A percentile compares a stretch with the other conserved stretches of the same genome.
These are phyloP conservation scores for Rhopalosiphum padi DNA, from an alignment of 1,140 invertebrate species.

Conservation along the genomic window DNA sequence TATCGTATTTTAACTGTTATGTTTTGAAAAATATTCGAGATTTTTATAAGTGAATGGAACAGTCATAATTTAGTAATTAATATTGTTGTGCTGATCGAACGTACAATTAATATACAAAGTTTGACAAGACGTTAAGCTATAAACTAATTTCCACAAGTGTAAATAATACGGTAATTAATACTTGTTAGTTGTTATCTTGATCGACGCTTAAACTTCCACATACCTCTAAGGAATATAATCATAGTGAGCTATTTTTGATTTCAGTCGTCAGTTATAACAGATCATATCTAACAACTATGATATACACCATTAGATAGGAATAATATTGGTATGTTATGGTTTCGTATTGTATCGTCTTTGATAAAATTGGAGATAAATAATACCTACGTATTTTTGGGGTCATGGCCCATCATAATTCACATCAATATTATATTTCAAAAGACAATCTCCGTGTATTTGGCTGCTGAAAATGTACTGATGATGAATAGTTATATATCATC, in stretches of 20 bases:
- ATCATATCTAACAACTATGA: background rate
- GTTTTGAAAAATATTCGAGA: background rate
- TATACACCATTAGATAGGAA: background rate
- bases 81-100: background rate
- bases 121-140: background rate
- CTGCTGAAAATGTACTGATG: background rate
- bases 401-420: background rate
- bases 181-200: background rate
- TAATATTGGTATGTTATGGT: background rate
- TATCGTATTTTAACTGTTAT: background rate
- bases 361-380: background rate
- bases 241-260: background rate
- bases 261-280: background rate
- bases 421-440: background rate
- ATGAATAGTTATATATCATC: background rate
- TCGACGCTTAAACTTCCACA: background rate
- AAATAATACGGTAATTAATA: conserved; percentile 8
- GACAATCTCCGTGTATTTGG: background rate
- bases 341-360: background rate
- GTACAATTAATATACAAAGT: background rate
- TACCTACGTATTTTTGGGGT: background rate
- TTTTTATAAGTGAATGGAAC: background rate
- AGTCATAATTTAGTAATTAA: background rate
- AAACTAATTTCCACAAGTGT: background rate
- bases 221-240: background rate